Percentiles rank a stretch among this genome's conserved stretches.
These are phyloP conservation scores for Phoxinus phoxinus DNA, from an alignment of 2,113 vertebrate species.

Conservation along the genomic window DNA sequence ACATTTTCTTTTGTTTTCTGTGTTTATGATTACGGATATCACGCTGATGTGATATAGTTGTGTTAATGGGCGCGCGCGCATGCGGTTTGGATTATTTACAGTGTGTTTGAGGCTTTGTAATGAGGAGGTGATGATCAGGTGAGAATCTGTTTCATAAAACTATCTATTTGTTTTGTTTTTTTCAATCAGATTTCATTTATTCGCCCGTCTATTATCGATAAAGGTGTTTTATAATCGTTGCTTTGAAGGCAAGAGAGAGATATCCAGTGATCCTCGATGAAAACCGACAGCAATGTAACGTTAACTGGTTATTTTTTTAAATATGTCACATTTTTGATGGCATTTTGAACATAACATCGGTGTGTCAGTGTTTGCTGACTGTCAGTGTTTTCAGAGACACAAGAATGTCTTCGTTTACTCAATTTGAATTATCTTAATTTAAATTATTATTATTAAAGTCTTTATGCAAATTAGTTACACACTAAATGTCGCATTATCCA, in stretches of 20 bases:
- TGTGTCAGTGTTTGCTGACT: not conserved
- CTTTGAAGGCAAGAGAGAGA: not conserved
- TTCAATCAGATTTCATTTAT: not conserved
- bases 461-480: not conserved
- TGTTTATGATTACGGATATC: rapidly evolving
- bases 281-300: no score
- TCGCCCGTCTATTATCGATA: not conserved
- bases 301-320: no score
- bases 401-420: not conserved
- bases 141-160: not conserved
- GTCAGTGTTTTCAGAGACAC: not conserved
- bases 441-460: not conserved
- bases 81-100: not conserved
- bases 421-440: not conserved
- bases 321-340: no score
- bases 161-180: not conserved
- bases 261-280: not conserved
- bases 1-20: not conserved
- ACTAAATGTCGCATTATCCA: not conserved
- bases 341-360: not conserved
- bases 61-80: not conserved
- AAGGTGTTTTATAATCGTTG: not conserved
- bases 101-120: not conserved
- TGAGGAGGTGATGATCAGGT: conserved; percentile 25
- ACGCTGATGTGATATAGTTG: not conserved